phyloP scores from a whole-genome alignment of 2,888 invertebrate genomes.

The Abrostola tripartita region DNA sequence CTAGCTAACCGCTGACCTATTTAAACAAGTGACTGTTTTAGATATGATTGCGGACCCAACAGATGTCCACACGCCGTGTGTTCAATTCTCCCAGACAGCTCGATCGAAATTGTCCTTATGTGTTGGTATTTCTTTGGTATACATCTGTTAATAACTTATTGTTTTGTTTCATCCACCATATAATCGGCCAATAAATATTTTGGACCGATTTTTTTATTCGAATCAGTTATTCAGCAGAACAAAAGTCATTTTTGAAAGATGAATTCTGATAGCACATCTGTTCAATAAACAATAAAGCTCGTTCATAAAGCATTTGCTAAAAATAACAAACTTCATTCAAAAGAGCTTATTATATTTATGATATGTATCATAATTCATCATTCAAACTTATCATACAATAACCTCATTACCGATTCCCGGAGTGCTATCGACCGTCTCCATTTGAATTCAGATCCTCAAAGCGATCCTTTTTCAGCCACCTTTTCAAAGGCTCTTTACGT shows the following conservation, averaged over 20 bases:
- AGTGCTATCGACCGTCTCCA: constrained; percentile 42
- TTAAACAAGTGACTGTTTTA: constrained; percentile 55
- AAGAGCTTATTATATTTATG: not conserved
- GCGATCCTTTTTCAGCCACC: constrained; percentile 54
- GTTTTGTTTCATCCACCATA: constrained; percentile 8
- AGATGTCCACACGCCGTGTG: constrained; percentile 34
- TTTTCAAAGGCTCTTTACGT: constrained; percentile 50
- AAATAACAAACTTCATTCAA: not conserved
- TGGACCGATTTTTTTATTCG: too few species aligned
- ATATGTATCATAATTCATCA: constrained; percentile 13
- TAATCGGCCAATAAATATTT: not conserved
- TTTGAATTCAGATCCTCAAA: constrained; percentile 55
- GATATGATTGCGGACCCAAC: constrained; percentile 52
- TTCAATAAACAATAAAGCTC: too few species aligned
- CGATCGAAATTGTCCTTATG: constrained; percentile 19
- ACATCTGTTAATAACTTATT: constrained; percentile 6
- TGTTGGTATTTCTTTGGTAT: constrained; percentile 15
- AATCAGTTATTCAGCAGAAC: too few species aligned
- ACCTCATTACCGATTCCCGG: constrained; percentile 44
- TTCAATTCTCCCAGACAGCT: constrained; percentile 25
- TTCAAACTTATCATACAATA: constrained; percentile 37
- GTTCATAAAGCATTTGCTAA: not conserved
- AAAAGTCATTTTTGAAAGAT: too few species aligned
- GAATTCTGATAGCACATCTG: too few species aligned
- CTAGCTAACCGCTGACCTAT: constrained; percentile 57